phyloP scores from a whole-genome alignment of 2,797 vertebrate genomes.

The Sebastes hubbsi region DNA sequence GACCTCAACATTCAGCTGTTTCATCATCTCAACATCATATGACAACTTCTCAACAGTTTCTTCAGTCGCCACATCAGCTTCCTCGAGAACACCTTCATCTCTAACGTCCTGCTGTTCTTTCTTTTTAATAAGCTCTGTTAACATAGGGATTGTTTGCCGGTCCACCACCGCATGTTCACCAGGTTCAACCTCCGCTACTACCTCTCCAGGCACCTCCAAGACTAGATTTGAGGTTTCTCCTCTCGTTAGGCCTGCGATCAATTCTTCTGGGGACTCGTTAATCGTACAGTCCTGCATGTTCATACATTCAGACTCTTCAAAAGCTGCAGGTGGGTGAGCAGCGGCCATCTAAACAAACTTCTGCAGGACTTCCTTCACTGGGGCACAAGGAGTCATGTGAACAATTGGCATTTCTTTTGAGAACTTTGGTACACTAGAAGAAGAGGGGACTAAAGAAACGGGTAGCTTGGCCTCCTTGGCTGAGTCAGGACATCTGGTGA shows the following conservation, averaged over 20 bases:
- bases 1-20: background rate
- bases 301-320: background rate
- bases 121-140: background rate
- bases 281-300: background rate
- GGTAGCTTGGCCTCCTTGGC: background rate
- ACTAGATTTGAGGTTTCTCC: background rate
- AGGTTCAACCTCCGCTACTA: background rate
- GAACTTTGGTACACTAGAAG: background rate
- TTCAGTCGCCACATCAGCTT: background rate
- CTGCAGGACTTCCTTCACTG: background rate
- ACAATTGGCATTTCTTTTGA: background rate
- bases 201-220: background rate
- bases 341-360: background rate
- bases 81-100: background rate
- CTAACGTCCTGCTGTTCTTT: background rate
- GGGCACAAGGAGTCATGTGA: background rate
- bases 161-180: background rate
- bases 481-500: background rate
- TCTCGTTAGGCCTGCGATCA: background rate
- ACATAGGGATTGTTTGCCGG: background rate
- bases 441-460: background rate
- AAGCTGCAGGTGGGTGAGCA: background rate
- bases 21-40: background rate
- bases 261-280: background rate
- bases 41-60: background rate